Evolutionary conservation across 2,113 vertebrate species (phyloP).

Genomic region (Nicator chloris): DNA sequence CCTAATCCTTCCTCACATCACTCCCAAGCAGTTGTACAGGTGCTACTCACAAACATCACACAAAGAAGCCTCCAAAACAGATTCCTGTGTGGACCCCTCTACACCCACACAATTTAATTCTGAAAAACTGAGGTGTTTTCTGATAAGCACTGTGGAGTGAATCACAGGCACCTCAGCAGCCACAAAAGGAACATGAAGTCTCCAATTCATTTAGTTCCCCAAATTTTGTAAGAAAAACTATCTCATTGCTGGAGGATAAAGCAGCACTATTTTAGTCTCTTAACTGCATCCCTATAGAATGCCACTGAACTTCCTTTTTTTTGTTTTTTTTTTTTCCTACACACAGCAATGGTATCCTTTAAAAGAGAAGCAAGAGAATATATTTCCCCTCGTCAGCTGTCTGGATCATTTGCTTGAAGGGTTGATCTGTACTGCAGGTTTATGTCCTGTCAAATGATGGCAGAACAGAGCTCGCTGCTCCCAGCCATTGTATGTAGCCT

Average conservation of each 20-base stretch:
- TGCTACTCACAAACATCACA: rapidly evolving
- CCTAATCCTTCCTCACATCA: neutral
- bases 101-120: neutral
- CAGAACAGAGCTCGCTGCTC: neutral
- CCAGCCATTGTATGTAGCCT: rapidly evolving
- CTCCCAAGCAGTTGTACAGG: neutral
- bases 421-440: neutral
- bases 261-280: neutral
- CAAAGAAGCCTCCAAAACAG: neutral
- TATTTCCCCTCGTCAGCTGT: neutral
- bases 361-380: neutral
- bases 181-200: neutral
- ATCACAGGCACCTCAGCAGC: neutral
- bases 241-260: neutral
- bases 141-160: neutral
- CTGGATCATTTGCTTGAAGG: neutral
- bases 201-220: neutral
- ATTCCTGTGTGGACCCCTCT: neutral
- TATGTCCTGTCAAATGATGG: rapidly evolving
- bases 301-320: neutral
- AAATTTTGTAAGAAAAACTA: neutral
- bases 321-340: neutral
- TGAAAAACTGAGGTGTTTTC: neutral
- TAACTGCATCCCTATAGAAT: neutral
- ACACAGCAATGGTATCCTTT: neutral